A percentile compares a stretch with the other conserved stretches of the same genome.
These are phyloP conservation scores for Ameiurus melas DNA, from an alignment of 2,113 vertebrate genomes.

Conservation along the genomic window DNA sequence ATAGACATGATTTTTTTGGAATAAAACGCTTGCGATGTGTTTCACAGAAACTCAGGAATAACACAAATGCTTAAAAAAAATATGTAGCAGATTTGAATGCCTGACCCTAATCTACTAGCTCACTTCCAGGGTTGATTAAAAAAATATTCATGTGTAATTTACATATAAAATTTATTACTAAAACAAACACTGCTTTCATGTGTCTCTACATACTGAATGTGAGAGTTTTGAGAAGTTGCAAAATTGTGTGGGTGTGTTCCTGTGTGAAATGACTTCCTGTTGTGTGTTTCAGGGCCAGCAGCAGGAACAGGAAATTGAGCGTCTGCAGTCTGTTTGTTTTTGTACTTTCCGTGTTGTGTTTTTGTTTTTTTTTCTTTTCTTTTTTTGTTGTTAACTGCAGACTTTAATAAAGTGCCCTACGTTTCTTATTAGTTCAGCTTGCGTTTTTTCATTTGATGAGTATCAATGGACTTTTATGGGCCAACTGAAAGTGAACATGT, in stretches of 20 bases:
- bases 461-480: not conserved
- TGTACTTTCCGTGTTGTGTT: constrained; percentile 13
- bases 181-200: not conserved
- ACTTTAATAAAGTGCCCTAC: constrained; percentile 38
- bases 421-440: constrained; percentile 40
- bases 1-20: not conserved
- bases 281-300: constrained; percentile 44
- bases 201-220: no score
- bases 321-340: constrained; percentile 6
- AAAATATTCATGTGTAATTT: not conserved
- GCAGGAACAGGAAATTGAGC: constrained; percentile 4
- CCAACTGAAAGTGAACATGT: not conserved
- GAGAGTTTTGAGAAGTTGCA: not conserved
- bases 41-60: not conserved
- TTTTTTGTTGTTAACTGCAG: constrained; percentile 2
- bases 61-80: no score
- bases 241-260: constrained; percentile 19
- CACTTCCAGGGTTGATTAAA: not conserved
- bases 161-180: not conserved
- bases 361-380: not conserved
- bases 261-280: constrained; percentile 26
- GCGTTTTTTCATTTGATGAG: not conserved
- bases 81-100: no score
- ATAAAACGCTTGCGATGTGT: not conserved
- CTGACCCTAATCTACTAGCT: not conserved